Evolutionary conservation across 2,888 invertebrate genomes (phyloP).

Genomic region (Plagodis dolabraria): DNA sequence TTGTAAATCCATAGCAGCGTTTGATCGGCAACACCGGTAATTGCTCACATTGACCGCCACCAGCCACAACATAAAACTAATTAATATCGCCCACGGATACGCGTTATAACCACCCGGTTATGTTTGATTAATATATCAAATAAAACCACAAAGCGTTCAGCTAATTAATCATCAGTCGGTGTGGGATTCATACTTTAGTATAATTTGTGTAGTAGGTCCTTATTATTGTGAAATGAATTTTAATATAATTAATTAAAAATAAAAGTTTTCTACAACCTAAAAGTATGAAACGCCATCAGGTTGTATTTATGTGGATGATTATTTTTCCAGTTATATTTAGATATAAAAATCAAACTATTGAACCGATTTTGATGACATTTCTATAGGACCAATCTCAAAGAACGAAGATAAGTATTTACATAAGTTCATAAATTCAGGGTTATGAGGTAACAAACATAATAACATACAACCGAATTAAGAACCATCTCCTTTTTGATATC

Average conservation of each 20-base stretch:
- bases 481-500: too few species aligned
- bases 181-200: constrained; percentile 9
- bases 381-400: too few species aligned
- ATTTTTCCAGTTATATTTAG: too few species aligned
- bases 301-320: too few species aligned
- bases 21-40: constrained; percentile 1
- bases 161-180: constrained; percentile 15
- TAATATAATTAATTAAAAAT: not conserved
- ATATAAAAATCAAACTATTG: too few species aligned
- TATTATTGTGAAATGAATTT: not conserved
- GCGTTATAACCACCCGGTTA: constrained; percentile 13
- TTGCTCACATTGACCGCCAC: constrained; percentile 1
- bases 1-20: not conserved
- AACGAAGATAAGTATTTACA: too few species aligned
- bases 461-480: too few species aligned
- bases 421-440: too few species aligned
- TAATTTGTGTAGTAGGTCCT: not conserved
- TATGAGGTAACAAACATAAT: too few species aligned
- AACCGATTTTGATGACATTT: too few species aligned
- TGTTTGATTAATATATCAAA: constrained; percentile 21
- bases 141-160: constrained; percentile 8
- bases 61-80: constrained; percentile 10
- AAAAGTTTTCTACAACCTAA: too few species aligned
- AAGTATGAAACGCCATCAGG: too few species aligned
- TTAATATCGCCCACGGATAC: constrained; percentile 16